Base-by-base conservation (phyloP, 2,888 invertebrate species). In the Chaitophorus viminalis region DNA sequence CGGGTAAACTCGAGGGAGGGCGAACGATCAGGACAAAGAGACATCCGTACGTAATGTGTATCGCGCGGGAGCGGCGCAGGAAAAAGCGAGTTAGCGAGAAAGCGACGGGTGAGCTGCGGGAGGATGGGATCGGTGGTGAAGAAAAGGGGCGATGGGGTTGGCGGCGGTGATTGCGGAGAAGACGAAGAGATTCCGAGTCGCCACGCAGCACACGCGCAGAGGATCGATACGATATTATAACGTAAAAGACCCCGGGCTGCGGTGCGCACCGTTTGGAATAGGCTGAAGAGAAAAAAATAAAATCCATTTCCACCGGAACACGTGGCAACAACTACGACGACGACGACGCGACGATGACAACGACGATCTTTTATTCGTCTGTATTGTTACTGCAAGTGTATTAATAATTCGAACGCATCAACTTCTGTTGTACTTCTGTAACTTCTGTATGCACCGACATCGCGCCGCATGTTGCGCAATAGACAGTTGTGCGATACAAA, bases 151-250 rank as follows among this genome's bases (percentile, higher is more conserved):
- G 68, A n/a, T 1, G n/a, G n/a, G 8, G 68, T n/a, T 6, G 36
- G 68, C 1, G 33, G 21, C 33, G 33, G 72, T 9, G 72, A 18
- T n/a, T n/a, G n/a, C 4, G 31, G 52, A 46, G 25, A 21, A 25
- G 54, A 78, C 82, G 74, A 54, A 75, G 74, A 83, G 82, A 82
- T 82, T n/a, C 82, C 74, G 52, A 82, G 82, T 74, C 82, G 54
- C 74, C 82, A 36, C 54, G 82, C 82, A 21, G 74, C 82, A 74
- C 82, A 74, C 82, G 82, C 74, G 75, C 21, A 65, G 83, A 75
- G 75, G 83, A 83, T 83, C 83, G 83, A 83, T 83, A 83, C 75
- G 39, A 83, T n/a, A n/a, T n/a, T 82, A 82, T 83, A 83, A 75
- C 74, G 74, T 39, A 60, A 75, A 74, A 46, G 46, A 6, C 60